phyloP scores from a whole-genome alignment of 1,140 invertebrate genomes.

The Nephila pilipes region DNA sequence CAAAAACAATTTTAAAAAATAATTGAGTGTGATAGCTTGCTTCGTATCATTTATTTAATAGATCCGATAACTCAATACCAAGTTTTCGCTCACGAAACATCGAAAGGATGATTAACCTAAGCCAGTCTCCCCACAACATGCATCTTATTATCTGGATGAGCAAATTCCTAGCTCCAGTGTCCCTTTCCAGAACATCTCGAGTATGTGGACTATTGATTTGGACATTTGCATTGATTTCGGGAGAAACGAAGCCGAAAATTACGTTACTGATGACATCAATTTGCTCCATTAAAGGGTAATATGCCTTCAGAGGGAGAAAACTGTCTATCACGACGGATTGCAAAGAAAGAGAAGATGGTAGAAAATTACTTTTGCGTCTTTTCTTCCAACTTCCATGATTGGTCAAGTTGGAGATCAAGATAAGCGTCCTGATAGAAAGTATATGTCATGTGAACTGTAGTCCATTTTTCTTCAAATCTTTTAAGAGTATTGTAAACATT shows the following conservation, averaged over 20 bases:
- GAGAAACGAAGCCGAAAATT: slow-evolving; percentile 18
- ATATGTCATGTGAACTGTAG: too few relatives aligned
- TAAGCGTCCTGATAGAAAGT: too few relatives aligned
- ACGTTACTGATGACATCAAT: slow-evolving; percentile 1
- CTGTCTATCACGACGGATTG: neutral
- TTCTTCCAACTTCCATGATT: too few relatives aligned
- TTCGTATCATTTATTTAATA: neutral
- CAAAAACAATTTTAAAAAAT: too few relatives aligned
- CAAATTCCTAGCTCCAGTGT: neutral
- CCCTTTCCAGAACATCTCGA: neutral
- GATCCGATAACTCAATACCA: neutral
- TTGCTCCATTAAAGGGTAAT: slow-evolving; percentile 17
- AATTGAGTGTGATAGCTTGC: too few relatives aligned
- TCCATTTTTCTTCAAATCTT: too few relatives aligned
- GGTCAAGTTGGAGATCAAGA: too few relatives aligned
- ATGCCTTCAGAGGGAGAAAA: neutral
- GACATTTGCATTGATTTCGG: slow-evolving; percentile 14
- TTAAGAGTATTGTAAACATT: too few relatives aligned
- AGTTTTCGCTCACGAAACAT: neutral
- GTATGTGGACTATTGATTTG: neutral
- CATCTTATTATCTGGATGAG: neutral
- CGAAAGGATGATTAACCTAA: neutral
- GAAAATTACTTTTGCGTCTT: too few relatives aligned
- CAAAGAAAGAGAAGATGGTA: neutral
- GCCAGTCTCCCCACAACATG: neutral